These are phyloP conservation scores for Zaprionus ornatus DNA, from an alignment of 1,140 invertebrate genomes.

Conservation along the genomic window DNA sequence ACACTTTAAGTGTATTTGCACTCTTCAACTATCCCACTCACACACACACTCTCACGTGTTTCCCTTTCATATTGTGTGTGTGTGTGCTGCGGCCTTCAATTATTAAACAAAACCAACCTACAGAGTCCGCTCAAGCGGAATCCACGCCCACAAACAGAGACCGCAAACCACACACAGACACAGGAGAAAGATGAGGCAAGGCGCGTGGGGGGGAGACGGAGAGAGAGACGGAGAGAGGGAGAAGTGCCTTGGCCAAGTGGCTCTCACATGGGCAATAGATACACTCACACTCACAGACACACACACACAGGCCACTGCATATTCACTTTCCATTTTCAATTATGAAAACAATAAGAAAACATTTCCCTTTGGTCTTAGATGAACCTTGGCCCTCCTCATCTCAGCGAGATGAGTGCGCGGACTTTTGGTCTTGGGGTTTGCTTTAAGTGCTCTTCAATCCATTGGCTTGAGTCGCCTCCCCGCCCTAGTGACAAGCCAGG, in stretches of 20 bases:
- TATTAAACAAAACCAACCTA: constrained; percentile 31
- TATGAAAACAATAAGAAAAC: constrained; percentile 62
- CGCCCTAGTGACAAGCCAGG: constrained; percentile 1
- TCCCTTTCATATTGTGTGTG: constrained; percentile 35
- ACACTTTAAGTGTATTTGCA: not conserved
- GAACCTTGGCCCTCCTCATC: constrained; percentile 14
- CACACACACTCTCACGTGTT: constrained; percentile 1
- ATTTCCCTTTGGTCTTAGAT: constrained; percentile 45
- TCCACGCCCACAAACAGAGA: constrained; percentile 18
- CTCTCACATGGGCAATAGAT: constrained; percentile 35
- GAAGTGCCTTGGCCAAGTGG: constrained; percentile 11
- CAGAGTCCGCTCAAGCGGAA: constrained; percentile 22
- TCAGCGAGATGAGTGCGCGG: not conserved
- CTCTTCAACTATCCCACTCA: not conserved
- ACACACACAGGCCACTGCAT: not conserved
- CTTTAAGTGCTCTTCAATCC: constrained; percentile 67
- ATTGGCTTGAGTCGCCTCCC: constrained; percentile 9
- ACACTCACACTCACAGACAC: constrained; percentile 23
- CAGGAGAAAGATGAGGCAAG: not conserved
- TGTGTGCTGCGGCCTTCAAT: constrained; percentile 32
- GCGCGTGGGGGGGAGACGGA: not conserved
- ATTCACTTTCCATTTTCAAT: constrained; percentile 75
- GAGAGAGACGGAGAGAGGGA: not conserved
- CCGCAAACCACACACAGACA: not conserved
- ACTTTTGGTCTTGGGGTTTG: constrained; percentile 24